Conservation (phyloP, 1,140 invertebrate genomes). For the Octopus bimaculoides region DNA sequence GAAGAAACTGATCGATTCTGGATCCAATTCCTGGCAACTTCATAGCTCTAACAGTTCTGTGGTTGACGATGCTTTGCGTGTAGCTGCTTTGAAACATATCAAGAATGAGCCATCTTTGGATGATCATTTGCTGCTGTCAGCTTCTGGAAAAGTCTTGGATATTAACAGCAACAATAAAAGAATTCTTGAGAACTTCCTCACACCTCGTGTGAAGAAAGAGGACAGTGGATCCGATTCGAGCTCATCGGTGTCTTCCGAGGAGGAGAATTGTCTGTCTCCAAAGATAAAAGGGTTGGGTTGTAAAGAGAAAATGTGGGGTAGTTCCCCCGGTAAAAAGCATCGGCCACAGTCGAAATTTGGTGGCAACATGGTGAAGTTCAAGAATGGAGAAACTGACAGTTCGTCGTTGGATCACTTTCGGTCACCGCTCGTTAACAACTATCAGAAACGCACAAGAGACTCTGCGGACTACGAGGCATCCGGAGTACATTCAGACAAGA, state of each 20-base stretch:
- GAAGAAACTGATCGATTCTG: neutral
- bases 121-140: too few relatives aligned
- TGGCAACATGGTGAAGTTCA: neutral
- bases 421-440: neutral
- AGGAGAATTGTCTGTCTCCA: neutral
- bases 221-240: neutral
- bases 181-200: neutral
- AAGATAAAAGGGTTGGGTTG: neutral
- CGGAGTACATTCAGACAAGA: neutral
- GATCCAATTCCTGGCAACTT: too few relatives aligned
- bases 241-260: neutral
- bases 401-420: neutral
- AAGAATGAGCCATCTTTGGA: neutral
- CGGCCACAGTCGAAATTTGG: too few relatives aligned
- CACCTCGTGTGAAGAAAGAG: neutral
- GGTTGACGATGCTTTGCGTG: neutral
- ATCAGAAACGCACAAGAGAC: neutral
- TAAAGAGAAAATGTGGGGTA: neutral
- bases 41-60: neutral
- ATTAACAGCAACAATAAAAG: neutral
- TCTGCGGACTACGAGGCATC: neutral
- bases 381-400: neutral
- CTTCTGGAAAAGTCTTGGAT: too few relatives aligned
- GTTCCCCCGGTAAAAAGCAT: neutral
- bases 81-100: neutral